These are phyloP conservation scores for Leptinotarsa undecemlineata DNA, from an alignment of 1,140 invertebrate genomes.

Conservation along the genomic window DNA sequence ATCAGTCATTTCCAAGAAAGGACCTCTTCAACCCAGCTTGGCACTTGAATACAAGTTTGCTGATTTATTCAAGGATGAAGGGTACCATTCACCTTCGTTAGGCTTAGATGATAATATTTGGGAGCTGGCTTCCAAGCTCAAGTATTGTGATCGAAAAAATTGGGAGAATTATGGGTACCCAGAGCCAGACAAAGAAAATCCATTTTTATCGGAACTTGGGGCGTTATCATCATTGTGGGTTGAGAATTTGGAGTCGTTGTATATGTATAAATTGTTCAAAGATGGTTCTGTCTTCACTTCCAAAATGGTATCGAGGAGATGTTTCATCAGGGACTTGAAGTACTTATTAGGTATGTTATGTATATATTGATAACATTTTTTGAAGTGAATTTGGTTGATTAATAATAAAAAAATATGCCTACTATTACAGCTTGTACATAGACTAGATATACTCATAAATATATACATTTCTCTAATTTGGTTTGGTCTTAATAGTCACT, in stretches of 20 bases:
- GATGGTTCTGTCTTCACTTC: slow-evolving; percentile 25
- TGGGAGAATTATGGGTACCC: slow-evolving; percentile 49
- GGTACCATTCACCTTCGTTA: slow-evolving; percentile 37
- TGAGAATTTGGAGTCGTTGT: slow-evolving; percentile 45
- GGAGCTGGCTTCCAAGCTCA: slow-evolving; percentile 41
- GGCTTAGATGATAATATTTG: slow-evolving; percentile 44
- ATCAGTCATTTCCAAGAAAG: background rate
- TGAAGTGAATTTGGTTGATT: too few species aligned
- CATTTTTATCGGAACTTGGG: slow-evolving; percentile 47
- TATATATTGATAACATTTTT: too few species aligned
- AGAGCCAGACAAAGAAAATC: slow-evolving; percentile 43
- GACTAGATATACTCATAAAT: too few species aligned
- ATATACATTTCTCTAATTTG: too few species aligned
- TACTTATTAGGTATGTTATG: slow-evolving; percentile 45
- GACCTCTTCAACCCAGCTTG: background rate
- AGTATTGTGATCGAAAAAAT: slow-evolving; percentile 39
- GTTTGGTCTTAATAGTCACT: too few species aligned
- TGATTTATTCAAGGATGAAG: slow-evolving; percentile 35
- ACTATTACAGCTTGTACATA: too few species aligned
- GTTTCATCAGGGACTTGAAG: slow-evolving; percentile 47
- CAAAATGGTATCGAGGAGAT: slow-evolving; percentile 35
- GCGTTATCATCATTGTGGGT: slow-evolving; percentile 44
- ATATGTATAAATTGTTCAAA: slow-evolving; percentile 29
- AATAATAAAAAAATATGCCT: too few species aligned
- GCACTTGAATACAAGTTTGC: slow-evolving; percentile 5